These are phyloP conservation scores for Bettongia penicillata DNA, from an alignment of 2,113 vertebrate species.

Conservation along the genomic window DNA sequence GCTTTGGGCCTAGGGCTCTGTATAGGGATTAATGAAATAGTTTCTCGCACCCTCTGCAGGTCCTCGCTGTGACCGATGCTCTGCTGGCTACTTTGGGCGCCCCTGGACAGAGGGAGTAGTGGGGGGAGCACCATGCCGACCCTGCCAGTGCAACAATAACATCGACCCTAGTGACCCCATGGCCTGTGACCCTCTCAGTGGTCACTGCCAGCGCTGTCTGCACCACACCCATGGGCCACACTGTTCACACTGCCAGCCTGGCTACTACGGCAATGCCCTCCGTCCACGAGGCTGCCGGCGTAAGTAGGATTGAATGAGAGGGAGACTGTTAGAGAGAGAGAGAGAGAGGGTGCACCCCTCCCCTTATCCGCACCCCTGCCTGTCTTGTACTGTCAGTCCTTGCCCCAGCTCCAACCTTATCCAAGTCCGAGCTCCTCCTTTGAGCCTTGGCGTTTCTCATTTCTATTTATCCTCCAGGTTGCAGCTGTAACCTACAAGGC, in stretches of 20 bases:
- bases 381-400: neutral
- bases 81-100: conserved; percentile 88
- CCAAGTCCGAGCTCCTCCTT: neutral
- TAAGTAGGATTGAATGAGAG: conserved; percentile 77
- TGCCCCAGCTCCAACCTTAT: neutral
- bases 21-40: neutral
- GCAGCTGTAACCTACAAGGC: conserved; percentile 86
- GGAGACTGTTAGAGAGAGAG: neutral
- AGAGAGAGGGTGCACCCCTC: neutral
- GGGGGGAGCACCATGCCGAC: conserved; percentile 84
- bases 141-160: conserved; percentile 91
- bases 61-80: conserved; percentile 88
- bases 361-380: neutral
- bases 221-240: conserved; percentile 85
- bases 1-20: neutral
- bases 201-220: conserved; percentile 88
- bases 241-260: conserved; percentile 85
- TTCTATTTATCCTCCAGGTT: conserved; percentile 80
- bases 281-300: conserved; percentile 85
- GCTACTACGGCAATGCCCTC: conserved; percentile 90
- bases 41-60: conserved; percentile 72
- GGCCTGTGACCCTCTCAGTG: conserved; percentile 87
- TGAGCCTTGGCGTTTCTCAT: neutral
- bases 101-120: conserved; percentile 80
- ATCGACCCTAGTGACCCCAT: conserved; percentile 85